A percentile compares a stretch with the other conserved stretches of the same genome.
These are phyloP conservation scores for Planococcus citri DNA, from an alignment of 1,140 invertebrate species.

Conservation along the genomic window DNA sequence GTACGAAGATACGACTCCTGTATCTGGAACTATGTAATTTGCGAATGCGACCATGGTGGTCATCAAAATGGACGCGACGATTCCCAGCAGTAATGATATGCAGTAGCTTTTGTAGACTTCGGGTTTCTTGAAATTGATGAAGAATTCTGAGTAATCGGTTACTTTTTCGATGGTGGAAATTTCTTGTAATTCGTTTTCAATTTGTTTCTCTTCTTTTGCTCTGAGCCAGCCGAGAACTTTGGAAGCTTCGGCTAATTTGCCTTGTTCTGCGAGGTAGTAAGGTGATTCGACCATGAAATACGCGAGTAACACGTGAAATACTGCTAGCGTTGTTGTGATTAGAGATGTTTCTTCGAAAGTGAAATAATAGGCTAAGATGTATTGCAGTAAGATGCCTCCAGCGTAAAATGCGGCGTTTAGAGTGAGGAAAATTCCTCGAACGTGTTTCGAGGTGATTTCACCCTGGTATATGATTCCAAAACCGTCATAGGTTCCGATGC, in stretches of 20 bases:
- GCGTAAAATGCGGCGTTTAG: background rate
- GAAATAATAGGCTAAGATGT: background rate
- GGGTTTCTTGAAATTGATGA: constrained; percentile 22
- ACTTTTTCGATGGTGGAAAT: background rate
- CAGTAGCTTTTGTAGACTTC: constrained; percentile 27
- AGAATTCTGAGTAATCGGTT: background rate
- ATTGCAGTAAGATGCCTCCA: background rate
- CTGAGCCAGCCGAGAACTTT: constrained; percentile 26
- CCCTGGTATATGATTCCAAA: background rate
- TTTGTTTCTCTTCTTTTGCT: background rate
- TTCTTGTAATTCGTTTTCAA: background rate
- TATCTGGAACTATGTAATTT: constrained; percentile 28
- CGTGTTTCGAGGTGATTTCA: background rate
- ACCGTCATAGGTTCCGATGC: background rate
- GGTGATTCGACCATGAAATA: constrained; percentile 64
- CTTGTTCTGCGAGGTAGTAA: constrained; percentile 47
- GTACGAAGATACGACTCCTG: constrained; percentile 1
- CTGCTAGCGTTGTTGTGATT: background rate
- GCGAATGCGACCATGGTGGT: constrained; percentile 28
- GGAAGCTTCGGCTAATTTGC: constrained; percentile 22
- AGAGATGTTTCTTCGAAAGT: background rate
- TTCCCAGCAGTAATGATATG: constrained; percentile 28
- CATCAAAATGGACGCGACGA: constrained; percentile 27
- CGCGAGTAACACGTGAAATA: constrained; percentile 35
- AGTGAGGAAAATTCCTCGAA: background rate